Base-by-base conservation (phyloP, 2,888 invertebrate genomes). In the Muschampia staudingeri region DNA sequence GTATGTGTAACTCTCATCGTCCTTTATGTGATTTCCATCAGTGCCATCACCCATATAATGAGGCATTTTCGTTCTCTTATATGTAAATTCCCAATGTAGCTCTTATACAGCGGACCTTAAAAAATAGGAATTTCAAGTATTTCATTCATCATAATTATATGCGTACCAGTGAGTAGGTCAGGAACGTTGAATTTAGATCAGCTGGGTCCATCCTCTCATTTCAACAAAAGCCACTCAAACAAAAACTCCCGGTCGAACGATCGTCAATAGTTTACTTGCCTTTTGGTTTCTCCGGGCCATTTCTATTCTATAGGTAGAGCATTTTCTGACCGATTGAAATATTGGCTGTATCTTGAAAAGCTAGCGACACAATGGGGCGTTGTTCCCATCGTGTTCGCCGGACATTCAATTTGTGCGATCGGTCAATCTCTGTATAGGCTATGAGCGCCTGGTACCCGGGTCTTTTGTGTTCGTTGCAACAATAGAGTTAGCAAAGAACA, bases 351-450 rank as follows among this genome's bases (percentile, higher is more conserved):
- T 92, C 91, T 94, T 92, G 93, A 93, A 95, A 93, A 92, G 93
- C 90, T 88, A 85, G 83, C 88, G 86, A 91, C 90, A 95, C 95
- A 95, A 96, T 94, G 88, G 92, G 88, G 88, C 91, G 92, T 92
- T 92, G 92, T 93, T 83, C 91, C 91, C 89, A 89, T 89, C 91
- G 91, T 94, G 94, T 94, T 92, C 94, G 91, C 91, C 91, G 93
- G 93, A 93, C 94, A 94, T 95, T 95, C 95, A 96, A 96, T 96
- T 96, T 95, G 94, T 93, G 91, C 94, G 94, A 94, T 93, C 95
- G 93, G 95, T 94, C 95, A 95, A 95, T 95, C 94, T 94, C 94
- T 93, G 88, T 91, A 91, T 92, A 91, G 91, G 89, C 90, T 91
- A 91, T 94, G 93, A 90, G 90, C 88, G 91, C 94, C 93, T 93